Base-by-base conservation (phyloP, 2,888 invertebrate genomes). In the Esperia sulphurella region DNA sequence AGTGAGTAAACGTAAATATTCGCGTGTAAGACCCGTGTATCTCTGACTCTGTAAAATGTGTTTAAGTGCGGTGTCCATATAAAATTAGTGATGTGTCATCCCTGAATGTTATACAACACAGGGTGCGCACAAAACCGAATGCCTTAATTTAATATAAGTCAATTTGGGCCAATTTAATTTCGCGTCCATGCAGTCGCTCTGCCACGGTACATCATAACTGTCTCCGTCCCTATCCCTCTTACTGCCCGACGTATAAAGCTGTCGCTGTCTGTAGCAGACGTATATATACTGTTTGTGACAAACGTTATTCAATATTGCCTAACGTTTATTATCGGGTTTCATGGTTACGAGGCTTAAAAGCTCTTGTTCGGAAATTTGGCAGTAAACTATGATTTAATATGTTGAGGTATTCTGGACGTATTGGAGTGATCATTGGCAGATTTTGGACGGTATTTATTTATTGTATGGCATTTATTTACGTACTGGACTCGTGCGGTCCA, bases 161-260 rank as follows among this genome's bases (percentile, higher is more conserved):
- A 85, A 87, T 87, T 87, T 83, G 71, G 80, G 81, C 76, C 84
- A 84, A 84, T 86, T 87, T 84, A 80, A 84, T 85, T 83, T 72
- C 71, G 71, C 78, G 79, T 68, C 74, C 80, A 77, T 83, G 75
- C 83, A 77, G 74, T 69, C 67, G 66, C 63, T 70, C 67, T 58
- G 68, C 61, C 58, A 64, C 64, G 63, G 66, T 67, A 71, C 71
- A 68, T 71, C 68, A 73, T 65, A 66, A 61, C 55, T 63, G 49
- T 56, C 40, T 43, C 54, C 63, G 50, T 57, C 40, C 41, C 69
- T 63, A 68, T 14, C 37, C 14, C 10, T 13, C 44, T 9, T 35
- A 37, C 31, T 10, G 14, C n/a, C 40, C 49, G 48, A n/a, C 37
- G 14, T 46, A 59, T 67, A 54, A 49, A 10, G 43, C 55, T 44